phyloP scores from a whole-genome alignment of 2,797 vertebrate species.

The Helarctos malayanus region DNA sequence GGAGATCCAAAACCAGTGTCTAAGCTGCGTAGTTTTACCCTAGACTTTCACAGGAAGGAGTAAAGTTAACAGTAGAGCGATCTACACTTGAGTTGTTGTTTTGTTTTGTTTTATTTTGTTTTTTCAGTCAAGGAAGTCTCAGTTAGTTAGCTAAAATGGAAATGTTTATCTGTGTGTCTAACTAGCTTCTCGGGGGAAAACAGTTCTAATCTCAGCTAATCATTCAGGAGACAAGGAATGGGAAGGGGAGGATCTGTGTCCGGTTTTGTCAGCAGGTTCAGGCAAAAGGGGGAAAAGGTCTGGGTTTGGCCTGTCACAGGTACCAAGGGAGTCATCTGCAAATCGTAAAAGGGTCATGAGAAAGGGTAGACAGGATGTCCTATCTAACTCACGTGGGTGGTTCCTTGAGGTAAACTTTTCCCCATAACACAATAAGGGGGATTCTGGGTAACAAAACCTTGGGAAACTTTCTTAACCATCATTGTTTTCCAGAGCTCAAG shows the following conservation, averaged over 20 bases:
- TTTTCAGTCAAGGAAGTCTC: background rate
- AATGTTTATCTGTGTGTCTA: background rate
- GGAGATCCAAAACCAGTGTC: background rate
- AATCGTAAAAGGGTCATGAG: background rate
- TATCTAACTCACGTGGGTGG: too few species aligned
- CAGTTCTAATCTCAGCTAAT: background rate
- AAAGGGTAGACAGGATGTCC: fast-evolving
- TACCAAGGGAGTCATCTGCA: background rate
- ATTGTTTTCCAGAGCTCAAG: background rate
- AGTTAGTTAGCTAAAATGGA: background rate
- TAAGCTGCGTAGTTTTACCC: background rate
- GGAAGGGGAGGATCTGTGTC: background rate
- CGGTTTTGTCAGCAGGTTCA: background rate
- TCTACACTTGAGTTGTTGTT: background rate
- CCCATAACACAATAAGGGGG: fast-evolving
- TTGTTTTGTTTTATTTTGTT: too few species aligned
- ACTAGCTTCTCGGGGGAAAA: background rate
- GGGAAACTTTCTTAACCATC: background rate
- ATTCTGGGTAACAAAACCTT: background rate
- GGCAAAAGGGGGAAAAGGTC: background rate
- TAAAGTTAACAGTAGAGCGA: background rate
- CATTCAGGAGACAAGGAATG: background rate
- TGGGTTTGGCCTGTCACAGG: background rate
- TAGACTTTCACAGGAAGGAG: background rate
- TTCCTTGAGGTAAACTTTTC: background rate